phyloP scores from a whole-genome alignment of 2,888 invertebrate genomes.

The Lomographa bimaculata region DNA sequence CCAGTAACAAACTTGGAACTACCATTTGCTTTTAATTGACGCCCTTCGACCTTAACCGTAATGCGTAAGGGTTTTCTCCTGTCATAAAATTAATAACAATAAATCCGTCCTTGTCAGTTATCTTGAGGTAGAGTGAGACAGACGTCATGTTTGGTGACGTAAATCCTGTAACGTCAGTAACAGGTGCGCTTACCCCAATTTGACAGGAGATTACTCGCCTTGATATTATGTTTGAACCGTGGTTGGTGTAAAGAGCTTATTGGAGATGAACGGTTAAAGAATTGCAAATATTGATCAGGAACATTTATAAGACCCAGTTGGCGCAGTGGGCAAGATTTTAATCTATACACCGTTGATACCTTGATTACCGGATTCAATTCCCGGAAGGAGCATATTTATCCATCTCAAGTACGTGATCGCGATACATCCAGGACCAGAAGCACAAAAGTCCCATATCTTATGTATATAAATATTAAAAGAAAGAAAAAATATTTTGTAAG shows the following conservation, averaged over 20 bases:
- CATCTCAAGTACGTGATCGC: too few species aligned
- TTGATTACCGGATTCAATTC: too few species aligned
- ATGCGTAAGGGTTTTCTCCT: slow-evolving; percentile 30
- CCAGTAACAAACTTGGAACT: slow-evolving; percentile 14
- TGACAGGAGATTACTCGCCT: slow-evolving; percentile 42
- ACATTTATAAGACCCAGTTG: too few species aligned
- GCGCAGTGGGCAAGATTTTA: too few species aligned
- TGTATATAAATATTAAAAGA: too few species aligned
- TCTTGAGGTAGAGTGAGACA: slow-evolving; percentile 34
- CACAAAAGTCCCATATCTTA: too few species aligned
- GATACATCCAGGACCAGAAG: too few species aligned
- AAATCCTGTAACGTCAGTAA: slow-evolving; percentile 42
- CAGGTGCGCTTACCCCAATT: slow-evolving; percentile 39
- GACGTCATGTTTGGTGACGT: slow-evolving; percentile 26
- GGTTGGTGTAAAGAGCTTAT: slow-evolving; percentile 2
- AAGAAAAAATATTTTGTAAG: too few species aligned
- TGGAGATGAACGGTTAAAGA: too few species aligned
- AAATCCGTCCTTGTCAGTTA: slow-evolving; percentile 42
- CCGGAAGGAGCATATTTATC: too few species aligned
- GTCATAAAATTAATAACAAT: slow-evolving; percentile 41
- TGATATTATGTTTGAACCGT: slow-evolving; percentile 17
- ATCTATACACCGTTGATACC: too few species aligned
- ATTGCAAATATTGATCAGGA: too few species aligned
- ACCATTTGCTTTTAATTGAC: slow-evolving; percentile 26
- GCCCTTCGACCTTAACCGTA: slow-evolving; percentile 22